phyloP scores from a whole-genome alignment of 2,888 invertebrate genomes.

The Euplexia lucipara region DNA sequence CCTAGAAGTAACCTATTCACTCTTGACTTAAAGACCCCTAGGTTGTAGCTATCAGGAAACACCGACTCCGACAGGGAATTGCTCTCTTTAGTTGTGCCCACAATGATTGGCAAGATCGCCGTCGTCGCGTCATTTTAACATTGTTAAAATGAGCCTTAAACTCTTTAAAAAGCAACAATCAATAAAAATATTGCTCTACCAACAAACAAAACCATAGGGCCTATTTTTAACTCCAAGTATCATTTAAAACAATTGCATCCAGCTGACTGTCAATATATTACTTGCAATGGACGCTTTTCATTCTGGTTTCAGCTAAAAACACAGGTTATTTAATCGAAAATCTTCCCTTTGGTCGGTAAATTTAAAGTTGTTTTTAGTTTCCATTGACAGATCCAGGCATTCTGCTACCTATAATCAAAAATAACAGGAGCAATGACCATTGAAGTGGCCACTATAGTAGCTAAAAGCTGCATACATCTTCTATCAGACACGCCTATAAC shows the following conservation, averaged over 20 bases:
- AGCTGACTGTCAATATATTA: slow-evolving; percentile 22
- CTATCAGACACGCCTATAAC: slow-evolving; percentile 63
- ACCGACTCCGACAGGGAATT: no score
- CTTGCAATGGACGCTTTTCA: background rate
- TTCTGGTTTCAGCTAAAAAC: background rate
- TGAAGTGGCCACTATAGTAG: slow-evolving; percentile 22
- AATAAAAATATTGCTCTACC: no score
- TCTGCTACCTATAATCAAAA: slow-evolving; percentile 4
- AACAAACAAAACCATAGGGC: background rate
- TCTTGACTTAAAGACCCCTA: no score
- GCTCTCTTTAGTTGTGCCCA: no score
- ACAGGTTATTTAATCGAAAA: background rate
- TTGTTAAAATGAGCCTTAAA: no score
- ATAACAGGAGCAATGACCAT: slow-evolving; percentile 31
- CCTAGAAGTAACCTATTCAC: no score
- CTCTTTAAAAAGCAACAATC: no score
- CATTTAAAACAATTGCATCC: background rate
- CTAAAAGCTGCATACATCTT: slow-evolving; percentile 31
- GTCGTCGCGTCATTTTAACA: no score
- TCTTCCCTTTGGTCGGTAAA: no score
- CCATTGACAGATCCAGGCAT: background rate
- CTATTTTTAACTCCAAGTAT: background rate
- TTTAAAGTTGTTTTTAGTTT: background rate
- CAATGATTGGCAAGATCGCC: no score
- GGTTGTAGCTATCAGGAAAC: no score